These are phyloP conservation scores for Mylabris sibirica DNA, from an alignment of 2,888 invertebrate species.

Conservation along the genomic window DNA sequence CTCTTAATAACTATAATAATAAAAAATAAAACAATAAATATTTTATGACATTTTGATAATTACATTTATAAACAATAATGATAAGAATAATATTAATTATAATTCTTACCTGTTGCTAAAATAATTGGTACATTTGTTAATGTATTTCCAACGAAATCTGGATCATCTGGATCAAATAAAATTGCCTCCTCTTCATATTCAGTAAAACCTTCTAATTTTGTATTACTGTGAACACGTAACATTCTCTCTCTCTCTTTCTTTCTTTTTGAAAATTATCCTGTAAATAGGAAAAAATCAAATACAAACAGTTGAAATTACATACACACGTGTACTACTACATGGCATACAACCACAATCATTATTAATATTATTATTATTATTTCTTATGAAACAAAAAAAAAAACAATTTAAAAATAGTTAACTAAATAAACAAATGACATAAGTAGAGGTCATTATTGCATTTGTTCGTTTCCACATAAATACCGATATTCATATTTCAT, in stretches of 20 bases:
- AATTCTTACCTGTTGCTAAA: neutral
- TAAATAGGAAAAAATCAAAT: neutral
- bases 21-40: no score
- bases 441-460: neutral
- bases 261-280: neutral
- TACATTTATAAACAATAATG: neutral
- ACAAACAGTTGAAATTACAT: constrained; percentile 25
- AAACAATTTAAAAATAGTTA: neutral
- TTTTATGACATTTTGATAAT: neutral
- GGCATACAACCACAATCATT: neutral
- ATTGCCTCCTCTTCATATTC: constrained; percentile 58
- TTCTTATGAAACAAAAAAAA: neutral
- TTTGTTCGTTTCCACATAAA: neutral
- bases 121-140: neutral
- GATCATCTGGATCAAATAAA: constrained; percentile 58
- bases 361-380: no score
- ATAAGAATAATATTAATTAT: neutral
- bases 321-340: no score
- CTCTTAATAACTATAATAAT: no score
- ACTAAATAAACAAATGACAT: constrained; percentile 3
- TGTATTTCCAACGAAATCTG: constrained; percentile 51
- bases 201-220: constrained; percentile 53
- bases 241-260: constrained; percentile 45
- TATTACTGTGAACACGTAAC: constrained; percentile 55
- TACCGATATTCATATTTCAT: neutral